Base-by-base conservation (phyloP, 2,888 invertebrate genomes). In the Polydesmus complanatus region DNA sequence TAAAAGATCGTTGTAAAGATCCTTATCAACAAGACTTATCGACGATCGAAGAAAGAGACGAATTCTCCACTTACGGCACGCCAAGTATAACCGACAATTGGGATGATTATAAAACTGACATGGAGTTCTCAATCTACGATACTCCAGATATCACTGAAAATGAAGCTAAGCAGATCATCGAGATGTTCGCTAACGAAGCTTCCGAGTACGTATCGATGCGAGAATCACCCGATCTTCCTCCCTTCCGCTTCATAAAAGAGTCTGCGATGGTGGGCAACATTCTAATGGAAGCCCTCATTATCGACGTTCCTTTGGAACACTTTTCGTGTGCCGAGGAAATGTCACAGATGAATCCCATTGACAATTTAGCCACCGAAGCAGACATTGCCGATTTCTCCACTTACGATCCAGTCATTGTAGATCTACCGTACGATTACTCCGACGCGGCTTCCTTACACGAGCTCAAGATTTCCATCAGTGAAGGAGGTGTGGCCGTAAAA, bases 101-200 rank as follows among this genome's bases (percentile, higher is more conserved):
- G 64, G 64, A 64, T 23, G 64, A 62, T 19, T 62, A 62, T 18
- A 62, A 60, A 52, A 51, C 62, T 18, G 64, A 64, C 25, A 48
- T 62, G 50, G 64, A 64, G 27, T 64, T 64, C 49, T 91, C 91
- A 2, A 75, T 92, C 1, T 92, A 91, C 69, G 92, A 92, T 77
- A 92, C 92, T 1, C 92, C 92, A 0, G 92, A 92, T 75, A 77
- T 92, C 56, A 92, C 91, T 0, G 90, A 92, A 74, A 89, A 91
- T 73, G 91, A 92, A 76, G 92, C 91, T 0, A 77, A 90, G 37
- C 87, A 91, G 75, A 89, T 92, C 68, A 86, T 91, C 0, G 91
- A 92, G 79, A 91, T 92, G 89, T 92, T 91, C 70, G 92, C 92
- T 0, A 90, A 92, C 71, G 90, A 92, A 73, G 78, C 91, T 61